phyloP scores from a whole-genome alignment of 1,140 invertebrate species.

The Brachionus plicatilis region DNA sequence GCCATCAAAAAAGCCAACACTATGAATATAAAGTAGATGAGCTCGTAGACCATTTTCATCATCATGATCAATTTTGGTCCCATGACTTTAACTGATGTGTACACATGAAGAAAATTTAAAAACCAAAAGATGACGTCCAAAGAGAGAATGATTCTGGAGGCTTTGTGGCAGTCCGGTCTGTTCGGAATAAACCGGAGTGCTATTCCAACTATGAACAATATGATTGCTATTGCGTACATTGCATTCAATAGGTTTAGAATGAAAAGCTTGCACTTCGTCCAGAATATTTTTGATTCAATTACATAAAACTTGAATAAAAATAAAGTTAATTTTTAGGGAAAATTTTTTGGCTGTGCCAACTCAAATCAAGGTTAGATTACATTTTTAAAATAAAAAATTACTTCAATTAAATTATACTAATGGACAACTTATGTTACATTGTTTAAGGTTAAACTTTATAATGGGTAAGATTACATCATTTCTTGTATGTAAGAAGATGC shows the following conservation, averaged over 20 bases:
- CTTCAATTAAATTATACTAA: too few relatives aligned
- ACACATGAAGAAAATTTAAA: slow-evolving; percentile 51
- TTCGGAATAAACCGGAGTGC: background rate
- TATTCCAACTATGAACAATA: background rate
- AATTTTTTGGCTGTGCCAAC: too few relatives aligned
- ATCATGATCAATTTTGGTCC: slow-evolving; percentile 60
- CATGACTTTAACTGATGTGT: slow-evolving; percentile 52
- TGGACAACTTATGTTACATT: too few relatives aligned
- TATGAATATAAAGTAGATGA: slow-evolving; percentile 28
- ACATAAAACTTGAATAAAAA: background rate
- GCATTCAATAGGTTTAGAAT: background rate
- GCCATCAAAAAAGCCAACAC: background rate
- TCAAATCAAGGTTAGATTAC: too few relatives aligned
- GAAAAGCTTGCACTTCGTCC: slow-evolving; percentile 4
- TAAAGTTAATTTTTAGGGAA: too few relatives aligned
- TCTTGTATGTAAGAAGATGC: too few relatives aligned
- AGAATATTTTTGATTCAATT: slow-evolving; percentile 25
- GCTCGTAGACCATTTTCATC: slow-evolving; percentile 52
- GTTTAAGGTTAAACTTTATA: too few relatives aligned
- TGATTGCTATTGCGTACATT: background rate
- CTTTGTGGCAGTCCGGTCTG: background rate
- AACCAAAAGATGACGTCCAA: slow-evolving; percentile 42
- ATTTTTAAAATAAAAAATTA: too few relatives aligned
- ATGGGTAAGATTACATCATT: too few relatives aligned
- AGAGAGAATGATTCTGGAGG: background rate